Evolutionary conservation across 2,797 vertebrate genomes (phyloP).

Genomic region (Vespertilio murinus): DNA sequence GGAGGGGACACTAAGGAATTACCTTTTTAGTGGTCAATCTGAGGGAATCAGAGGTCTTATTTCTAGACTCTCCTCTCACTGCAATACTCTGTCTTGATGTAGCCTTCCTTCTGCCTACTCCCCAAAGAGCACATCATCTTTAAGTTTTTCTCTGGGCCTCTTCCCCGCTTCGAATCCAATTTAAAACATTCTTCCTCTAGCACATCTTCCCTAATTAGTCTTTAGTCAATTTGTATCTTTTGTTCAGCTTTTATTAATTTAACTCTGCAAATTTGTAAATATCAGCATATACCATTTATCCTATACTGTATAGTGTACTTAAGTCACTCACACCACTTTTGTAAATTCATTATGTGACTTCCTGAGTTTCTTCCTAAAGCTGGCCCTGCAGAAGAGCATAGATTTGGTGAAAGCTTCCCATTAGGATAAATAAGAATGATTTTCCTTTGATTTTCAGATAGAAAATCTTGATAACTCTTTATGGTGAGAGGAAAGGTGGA

Average conservation of each 20-base stretch:
- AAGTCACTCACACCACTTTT: background rate
- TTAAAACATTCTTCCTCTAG: background rate
- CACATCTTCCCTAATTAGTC: background rate
- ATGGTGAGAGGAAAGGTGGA: too few species aligned
- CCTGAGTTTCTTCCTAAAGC: background rate
- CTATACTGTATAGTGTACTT: background rate
- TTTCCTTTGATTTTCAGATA: background rate
- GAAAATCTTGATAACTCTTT: background rate
- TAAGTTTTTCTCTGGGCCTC: background rate
- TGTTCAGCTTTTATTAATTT: background rate
- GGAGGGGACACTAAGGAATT: background rate
- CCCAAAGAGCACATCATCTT: background rate
- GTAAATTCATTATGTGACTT: background rate
- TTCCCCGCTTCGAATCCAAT: background rate
- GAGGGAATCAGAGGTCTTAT: background rate
- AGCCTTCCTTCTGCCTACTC: background rate
- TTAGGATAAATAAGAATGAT: background rate
- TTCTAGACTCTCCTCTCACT: too few species aligned
- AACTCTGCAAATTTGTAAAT: background rate
- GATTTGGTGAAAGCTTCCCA: background rate
- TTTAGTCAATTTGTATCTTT: background rate
- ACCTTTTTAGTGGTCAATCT: background rate
- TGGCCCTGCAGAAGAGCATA: background rate
- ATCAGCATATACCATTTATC: background rate
- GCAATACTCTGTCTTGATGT: background rate